A percentile compares a stretch with the other conserved stretches of the same genome.
phyloP scores from a whole-genome alignment of 2,113 vertebrate species.

The Nansenia antarctica region DNA sequence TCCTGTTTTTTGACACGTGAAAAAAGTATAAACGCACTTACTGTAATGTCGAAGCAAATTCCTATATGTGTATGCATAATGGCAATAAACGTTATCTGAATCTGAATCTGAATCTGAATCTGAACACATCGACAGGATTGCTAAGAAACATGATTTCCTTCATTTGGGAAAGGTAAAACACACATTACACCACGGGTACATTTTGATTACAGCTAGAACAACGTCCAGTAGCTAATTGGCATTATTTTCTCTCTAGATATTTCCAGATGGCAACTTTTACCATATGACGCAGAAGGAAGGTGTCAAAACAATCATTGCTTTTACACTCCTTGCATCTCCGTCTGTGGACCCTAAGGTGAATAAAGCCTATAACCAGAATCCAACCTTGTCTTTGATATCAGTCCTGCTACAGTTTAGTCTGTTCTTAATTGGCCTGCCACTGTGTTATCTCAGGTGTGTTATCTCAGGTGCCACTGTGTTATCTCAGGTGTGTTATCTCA shows the following conservation, averaged over 20 bases:
- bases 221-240: neutral
- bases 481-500: constrained; percentile 72
- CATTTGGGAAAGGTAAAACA: constrained; percentile 18
- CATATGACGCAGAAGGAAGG: constrained; percentile 19
- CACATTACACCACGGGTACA: no score
- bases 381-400: neutral
- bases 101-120: no score
- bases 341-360: constrained; percentile 23
- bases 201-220: no score
- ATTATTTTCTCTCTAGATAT: constrained; percentile 11
- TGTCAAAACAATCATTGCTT: constrained; percentile 18
- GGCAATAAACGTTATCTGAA: no score
- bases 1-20: no score
- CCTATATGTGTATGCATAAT: no score
- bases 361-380: neutral
- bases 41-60: no score
- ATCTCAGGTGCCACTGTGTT: no score
- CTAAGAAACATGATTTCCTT: constrained; percentile 20
- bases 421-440: neutral
- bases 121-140: constrained; percentile 1
- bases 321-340: constrained; percentile 5
- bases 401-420: neutral
- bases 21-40: no score
- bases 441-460: constrained; percentile 66
- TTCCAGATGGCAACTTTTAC: constrained; percentile 27